Base-by-base conservation (phyloP, 2,113 vertebrate genomes). In the Erythrocercus mccallii region DNA sequence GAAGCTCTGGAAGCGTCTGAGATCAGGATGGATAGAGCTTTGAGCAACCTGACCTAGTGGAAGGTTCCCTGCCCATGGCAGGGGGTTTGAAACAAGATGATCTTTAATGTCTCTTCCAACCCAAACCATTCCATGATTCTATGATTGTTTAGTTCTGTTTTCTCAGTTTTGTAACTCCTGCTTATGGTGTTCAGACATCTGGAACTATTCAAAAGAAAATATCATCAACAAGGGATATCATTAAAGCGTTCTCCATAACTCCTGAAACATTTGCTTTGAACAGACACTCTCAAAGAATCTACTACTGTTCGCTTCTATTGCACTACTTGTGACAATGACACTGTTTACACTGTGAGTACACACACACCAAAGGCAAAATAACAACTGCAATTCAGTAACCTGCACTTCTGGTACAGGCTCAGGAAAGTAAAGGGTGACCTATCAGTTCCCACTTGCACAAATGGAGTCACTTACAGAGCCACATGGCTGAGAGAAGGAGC, bases 241-340 rank as follows among this genome's bases (percentile, higher is more conserved):
- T 96, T 96, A 97, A 95, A 96, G 82, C 77, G 84, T 95, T 95
- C 85, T 54, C 77, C 78, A 42, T 66, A 89, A 90, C 88, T 96
- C 77, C 81, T 95, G 66, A 95, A 96, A 95, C 91, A 94, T 97
- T 97, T 96, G 76, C 89, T 97, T 97, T 97, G 94, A 96, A 94
- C 3, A 91, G 94, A 73, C 73, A 77, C 79, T 58, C 89, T 97
- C 81, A 84, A 88, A 91, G 71, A 91, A 96, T 94, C 84, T 93
- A 92, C 54, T 92, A 35, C 86, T 62, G 68, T 53, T 86, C 77
- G 65, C 37, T 85, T 86, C 79, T n/a, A 31, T 60, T 88, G 81
- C 93, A 78, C 87, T 94, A 89, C 86, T 77, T 95, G 37, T 83
- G 91, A 96, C 84, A 94, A 81, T 65, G 54, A 35, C 96, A 92